Evolutionary conservation across 2,113 vertebrate species (phyloP).

Genomic region (Cacatua alba): DNA sequence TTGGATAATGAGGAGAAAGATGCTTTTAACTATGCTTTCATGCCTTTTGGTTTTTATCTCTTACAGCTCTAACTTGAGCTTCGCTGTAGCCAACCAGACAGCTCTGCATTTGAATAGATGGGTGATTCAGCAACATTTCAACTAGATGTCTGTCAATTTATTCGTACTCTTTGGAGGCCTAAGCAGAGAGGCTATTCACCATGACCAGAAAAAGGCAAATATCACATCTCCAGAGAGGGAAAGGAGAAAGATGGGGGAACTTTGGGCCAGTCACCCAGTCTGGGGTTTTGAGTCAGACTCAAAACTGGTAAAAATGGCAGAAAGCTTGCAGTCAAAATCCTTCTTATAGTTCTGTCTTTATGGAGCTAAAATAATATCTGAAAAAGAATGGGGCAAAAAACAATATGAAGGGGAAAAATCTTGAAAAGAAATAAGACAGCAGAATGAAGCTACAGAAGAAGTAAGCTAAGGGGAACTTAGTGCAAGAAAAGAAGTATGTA

Average conservation of each 20-base stretch:
- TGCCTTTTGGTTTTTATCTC: neutral
- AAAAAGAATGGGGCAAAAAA: neutral
- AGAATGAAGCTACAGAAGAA: neutral
- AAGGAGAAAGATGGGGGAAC: neutral
- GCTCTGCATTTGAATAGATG: neutral
- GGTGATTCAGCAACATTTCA: neutral
- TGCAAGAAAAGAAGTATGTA: neutral
- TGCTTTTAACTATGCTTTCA: neutral
- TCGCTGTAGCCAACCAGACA: neutral
- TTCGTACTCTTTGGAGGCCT: neutral
- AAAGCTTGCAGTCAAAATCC: neutral
- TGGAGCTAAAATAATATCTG: neutral
- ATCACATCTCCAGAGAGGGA: neutral
- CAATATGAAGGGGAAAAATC: neutral
- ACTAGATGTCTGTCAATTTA: neutral
- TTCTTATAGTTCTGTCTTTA: neutral
- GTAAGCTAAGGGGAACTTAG: neutral
- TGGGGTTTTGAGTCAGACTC: neutral
- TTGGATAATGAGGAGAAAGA: neutral
- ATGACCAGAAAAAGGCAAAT: neutral
- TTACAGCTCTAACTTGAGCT: neutral
- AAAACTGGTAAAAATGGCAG: neutral
- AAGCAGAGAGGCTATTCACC: neutral
- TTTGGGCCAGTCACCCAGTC: fast-evolving
- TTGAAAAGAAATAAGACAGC: neutral